These are phyloP conservation scores for Erythrocercus mccallii DNA, from an alignment of 2,113 vertebrate genomes.

Conservation along the genomic window DNA sequence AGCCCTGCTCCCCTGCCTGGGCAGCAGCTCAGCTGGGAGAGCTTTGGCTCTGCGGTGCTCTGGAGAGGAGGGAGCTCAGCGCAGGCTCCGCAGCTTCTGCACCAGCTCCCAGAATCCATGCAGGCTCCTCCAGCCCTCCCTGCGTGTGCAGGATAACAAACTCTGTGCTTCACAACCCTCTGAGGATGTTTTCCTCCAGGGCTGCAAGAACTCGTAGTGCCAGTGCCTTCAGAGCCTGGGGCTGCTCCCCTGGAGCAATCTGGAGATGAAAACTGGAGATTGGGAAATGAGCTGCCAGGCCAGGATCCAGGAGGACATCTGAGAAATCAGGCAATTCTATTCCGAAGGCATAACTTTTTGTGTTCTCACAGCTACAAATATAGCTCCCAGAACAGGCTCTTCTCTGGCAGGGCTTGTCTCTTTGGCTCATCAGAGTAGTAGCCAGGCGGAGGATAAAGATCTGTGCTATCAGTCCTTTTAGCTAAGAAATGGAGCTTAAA, in stretches of 20 bases:
- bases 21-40: background rate
- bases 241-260: background rate
- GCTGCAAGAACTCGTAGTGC: background rate
- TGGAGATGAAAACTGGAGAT: background rate
- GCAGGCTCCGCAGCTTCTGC: background rate
- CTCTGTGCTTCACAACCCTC: background rate
- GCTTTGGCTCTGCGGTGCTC: background rate
- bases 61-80: background rate
- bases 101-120: background rate
- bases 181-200: background rate
- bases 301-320: slow-evolving; percentile 39
- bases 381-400: slow-evolving; percentile 47
- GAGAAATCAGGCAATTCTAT: slow-evolving; percentile 51
- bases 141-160: background rate
- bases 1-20: background rate
- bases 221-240: background rate
- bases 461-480: slow-evolving; percentile 28
- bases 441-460: slow-evolving; percentile 15
- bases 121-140: background rate
- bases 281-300: slow-evolving; percentile 4
- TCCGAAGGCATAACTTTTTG: slow-evolving; percentile 45
- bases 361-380: slow-evolving; percentile 58
- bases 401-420: slow-evolving; percentile 5
- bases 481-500: slow-evolving; percentile 26
- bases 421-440: slow-evolving; percentile 19